Base-by-base conservation (phyloP, 1,140 invertebrate genomes). In the Oncopeltus fasciatus region DNA sequence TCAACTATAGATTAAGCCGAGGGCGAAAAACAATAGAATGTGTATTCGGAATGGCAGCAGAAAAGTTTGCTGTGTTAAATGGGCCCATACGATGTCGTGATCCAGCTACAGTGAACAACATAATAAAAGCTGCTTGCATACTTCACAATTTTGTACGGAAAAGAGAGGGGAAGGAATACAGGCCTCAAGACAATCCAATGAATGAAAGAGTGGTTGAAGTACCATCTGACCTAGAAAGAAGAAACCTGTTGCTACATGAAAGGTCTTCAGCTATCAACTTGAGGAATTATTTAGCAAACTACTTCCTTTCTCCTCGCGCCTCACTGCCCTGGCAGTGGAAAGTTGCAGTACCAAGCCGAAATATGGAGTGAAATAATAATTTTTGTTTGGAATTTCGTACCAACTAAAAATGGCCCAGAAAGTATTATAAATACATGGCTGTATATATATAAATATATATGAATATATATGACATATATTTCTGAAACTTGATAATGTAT, bases 21-120 rank as follows among this genome's bases (percentile, higher is more conserved):
- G 73, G 69, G 49, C 67, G 74, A 60, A 69, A 72, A 68, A 67
- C 66, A 16, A 67, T 75, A 27, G 75, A 77, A 66, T 74, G 74
- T 67, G 68, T 68, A 14, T 77, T 76, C 69, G 73, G 73, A 16
- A 73, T 75, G 59, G 21, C 64, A 56, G 59, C 61, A 3, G 43
- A 60, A 57, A 38, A 38, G 16, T 38, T 38, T 38, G 8, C 8
- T 9, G 33, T 38, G 8, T 38, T 38, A 16, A 38, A 16, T 16
- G 16, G 33, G 8, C 16, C 33, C 16, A 38, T 38, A 9, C 33
- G 33, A 9, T 38, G 16, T 38, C 33, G 16, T 9, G 16, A 8
- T 16, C 8, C 33, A 38, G 33, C 8, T 38, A 38, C 8, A 38
- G 33, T 38, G 16, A 16, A 9, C 16, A 16, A 38, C 33, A 16